Evolutionary conservation across 1,140 invertebrate genomes (phyloP), one percentile per base, ranked within the genome.

Genomic region (Ridgeia piscesae): DNA sequence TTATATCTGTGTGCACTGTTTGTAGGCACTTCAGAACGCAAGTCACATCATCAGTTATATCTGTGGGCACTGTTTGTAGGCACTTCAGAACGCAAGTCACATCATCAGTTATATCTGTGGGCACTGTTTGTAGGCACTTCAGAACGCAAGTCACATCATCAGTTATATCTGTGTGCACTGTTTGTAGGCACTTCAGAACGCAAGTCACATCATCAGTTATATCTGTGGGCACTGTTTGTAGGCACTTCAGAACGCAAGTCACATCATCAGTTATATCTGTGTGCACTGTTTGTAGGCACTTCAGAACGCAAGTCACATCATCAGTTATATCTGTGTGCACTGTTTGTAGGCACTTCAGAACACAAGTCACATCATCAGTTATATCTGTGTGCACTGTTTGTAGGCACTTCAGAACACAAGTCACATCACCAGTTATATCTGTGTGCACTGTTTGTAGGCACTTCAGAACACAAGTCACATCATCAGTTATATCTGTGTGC

Each of bases 31-130:
- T 88, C 98, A 99, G 94, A 97, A 98, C 95, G 99, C 99, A 89
- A 98, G 98, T 94, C 98, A 98, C 93, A 99, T 99, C 92, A 99
- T 99, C 94, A 98, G 98, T 95, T 99, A 99, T 96, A 99, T 99
- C 94, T n/a, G n/a, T n/a, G n/a, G n/a, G n/a, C n/a, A n/a, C 89
- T 77, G 93, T 92, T 97, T 97, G 77, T 95, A 99, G 98, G 99
- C 99, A 88, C 96, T 99, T 88, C 98, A 99, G 94, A 97, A 98
- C 95, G 99, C 99, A 89, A 98, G 98, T 94, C 98, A 98, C 93
- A 99, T 99, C 92, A 99, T 99, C 94, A 98, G 98, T 95, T 99
- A 99, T 96, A 99, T 99, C 94, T n/a, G n/a, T n/a, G n/a, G n/a
- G n/a, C n/a, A n/a, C 89, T 77, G 93, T 92, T 97, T 97, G 77